Evolutionary conservation across 2,888 invertebrate species (phyloP).

Genomic region (Plagodis dolabraria): DNA sequence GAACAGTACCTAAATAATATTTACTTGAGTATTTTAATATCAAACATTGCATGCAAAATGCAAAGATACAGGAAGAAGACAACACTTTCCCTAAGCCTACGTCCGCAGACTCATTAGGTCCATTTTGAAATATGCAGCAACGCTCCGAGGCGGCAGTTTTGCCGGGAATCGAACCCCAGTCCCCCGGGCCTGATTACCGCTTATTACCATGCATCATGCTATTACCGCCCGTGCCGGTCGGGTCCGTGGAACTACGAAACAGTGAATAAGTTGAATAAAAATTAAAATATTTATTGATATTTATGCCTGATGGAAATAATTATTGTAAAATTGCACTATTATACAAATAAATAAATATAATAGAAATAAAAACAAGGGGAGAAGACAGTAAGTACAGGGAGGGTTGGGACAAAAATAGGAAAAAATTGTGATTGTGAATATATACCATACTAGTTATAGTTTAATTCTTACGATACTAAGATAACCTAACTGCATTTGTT

Average conservation of each 20-base stretch:
- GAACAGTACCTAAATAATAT: too few relatives aligned
- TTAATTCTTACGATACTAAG: too few relatives aligned
- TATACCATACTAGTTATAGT: too few relatives aligned
- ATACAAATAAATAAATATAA: too few relatives aligned
- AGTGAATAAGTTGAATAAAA: constrained; percentile 6
- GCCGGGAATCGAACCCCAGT: constrained; percentile 45
- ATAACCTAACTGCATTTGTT: too few relatives aligned
- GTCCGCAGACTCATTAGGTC: constrained; percentile 26
- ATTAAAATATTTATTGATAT: not conserved
- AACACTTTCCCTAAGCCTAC: constrained; percentile 16
- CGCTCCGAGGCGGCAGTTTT: constrained; percentile 36
- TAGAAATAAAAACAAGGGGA: too few relatives aligned
- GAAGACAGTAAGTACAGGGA: too few relatives aligned
- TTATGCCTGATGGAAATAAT: not conserved
- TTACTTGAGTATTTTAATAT: too few relatives aligned
- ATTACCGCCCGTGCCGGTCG: constrained; percentile 51
- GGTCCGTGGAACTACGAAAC: not conserved
- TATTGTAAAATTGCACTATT: too few relatives aligned
- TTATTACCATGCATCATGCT: constrained; percentile 66
- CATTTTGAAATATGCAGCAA: constrained; percentile 33
- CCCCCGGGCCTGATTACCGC: constrained; percentile 69
- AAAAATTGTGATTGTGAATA: too few relatives aligned
- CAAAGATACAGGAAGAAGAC: not conserved
- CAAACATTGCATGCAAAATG: not conserved
- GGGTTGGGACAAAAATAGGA: too few relatives aligned